phyloP scores from a whole-genome alignment of 53 echinoderm and acorn worm species.

The Echinarachnius parma region DNA sequence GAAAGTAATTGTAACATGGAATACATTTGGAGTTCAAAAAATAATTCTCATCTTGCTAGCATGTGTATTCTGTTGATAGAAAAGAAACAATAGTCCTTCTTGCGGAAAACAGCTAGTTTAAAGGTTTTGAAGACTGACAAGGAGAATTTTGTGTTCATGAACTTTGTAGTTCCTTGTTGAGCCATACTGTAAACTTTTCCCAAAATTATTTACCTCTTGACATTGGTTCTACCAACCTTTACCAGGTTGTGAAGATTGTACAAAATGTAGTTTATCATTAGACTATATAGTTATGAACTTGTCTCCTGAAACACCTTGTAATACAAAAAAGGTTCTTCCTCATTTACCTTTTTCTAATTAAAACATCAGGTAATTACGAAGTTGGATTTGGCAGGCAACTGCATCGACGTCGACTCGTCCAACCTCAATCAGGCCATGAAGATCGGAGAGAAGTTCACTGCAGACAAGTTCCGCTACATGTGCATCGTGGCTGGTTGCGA shows the following conservation, averaged over 20 bases:
- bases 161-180: too few species aligned
- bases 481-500: conserved; percentile 94
- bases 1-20: too few species aligned
- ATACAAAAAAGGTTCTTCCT: background rate
- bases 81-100: too few species aligned
- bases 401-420: conserved; percentile 71
- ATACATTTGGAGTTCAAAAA: too few species aligned
- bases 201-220: too few species aligned
- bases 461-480: conserved; percentile 97
- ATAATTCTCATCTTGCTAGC: too few species aligned
- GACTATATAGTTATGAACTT: background rate
- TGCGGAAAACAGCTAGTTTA: too few species aligned
- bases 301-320: background rate
- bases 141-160: too few species aligned
- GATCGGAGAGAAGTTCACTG: conserved; percentile 65
- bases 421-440: conserved; percentile 74
- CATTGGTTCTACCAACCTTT: background rate
- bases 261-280: background rate
- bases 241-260: background rate
- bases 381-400: conserved; percentile 83
- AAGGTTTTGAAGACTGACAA: too few species aligned
- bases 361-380: conserved; percentile 66
- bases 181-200: too few species aligned
- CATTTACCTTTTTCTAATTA: background rate
- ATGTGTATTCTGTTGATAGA: too few species aligned